These are phyloP conservation scores for Rissa tridactyla DNA, from an alignment of 2,113 vertebrate species.

Conservation along the genomic window DNA sequence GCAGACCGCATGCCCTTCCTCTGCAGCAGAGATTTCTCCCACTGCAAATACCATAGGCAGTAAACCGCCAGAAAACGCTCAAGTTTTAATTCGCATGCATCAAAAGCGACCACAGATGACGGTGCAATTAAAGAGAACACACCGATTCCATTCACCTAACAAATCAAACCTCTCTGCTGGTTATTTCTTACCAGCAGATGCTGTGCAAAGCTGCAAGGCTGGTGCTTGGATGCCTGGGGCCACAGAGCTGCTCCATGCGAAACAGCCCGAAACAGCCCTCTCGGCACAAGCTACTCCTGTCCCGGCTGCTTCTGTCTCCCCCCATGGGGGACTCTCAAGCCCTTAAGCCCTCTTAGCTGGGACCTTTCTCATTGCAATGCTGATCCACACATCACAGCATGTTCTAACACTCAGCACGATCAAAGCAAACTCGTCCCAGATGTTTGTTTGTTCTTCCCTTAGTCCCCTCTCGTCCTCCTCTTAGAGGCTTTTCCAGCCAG, in stretches of 20 bases:
- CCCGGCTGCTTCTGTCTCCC: background rate
- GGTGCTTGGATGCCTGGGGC: background rate
- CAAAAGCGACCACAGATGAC: background rate
- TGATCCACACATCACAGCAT: background rate
- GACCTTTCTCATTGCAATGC: background rate
- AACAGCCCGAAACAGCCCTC: background rate
- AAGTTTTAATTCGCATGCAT: background rate
- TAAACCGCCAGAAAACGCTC: background rate
- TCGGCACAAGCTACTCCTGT: background rate
- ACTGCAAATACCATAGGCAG: background rate
- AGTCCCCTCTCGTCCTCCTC: background rate
- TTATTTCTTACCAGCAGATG: background rate
- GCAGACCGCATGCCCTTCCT: background rate
- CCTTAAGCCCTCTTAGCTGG: background rate
- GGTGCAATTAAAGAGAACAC: background rate
- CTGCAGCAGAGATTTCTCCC: background rate
- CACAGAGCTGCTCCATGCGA: fast-evolving
- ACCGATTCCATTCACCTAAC: background rate
- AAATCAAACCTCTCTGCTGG: background rate
- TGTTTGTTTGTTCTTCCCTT: background rate
- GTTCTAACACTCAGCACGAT: background rate
- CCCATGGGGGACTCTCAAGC: background rate
- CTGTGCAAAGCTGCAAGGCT: background rate
- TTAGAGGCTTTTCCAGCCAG: background rate
- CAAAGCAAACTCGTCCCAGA: background rate